Conservation (phyloP, 1,140 invertebrate species). For the Stenopsyche tienmushanensis region DNA sequence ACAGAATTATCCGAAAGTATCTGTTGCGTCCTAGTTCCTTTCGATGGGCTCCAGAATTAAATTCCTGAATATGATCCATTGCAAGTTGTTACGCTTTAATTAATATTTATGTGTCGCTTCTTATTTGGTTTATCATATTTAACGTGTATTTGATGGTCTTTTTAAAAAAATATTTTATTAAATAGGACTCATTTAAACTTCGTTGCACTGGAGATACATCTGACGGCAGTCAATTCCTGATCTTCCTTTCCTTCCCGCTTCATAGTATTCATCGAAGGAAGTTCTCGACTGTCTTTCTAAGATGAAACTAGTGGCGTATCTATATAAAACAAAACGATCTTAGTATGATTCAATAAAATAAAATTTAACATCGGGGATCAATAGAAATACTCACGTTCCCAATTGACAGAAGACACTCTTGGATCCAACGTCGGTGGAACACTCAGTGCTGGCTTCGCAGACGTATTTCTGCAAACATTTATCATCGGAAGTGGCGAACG, state of each 20-base stretch:
- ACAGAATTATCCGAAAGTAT: background rate
- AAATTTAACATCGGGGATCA: background rate
- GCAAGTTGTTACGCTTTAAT: too few relatives aligned
- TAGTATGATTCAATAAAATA: conserved; percentile 2
- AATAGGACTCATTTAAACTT: conserved; percentile 64
- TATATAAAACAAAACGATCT: conserved; percentile 44
- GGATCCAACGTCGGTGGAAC: conserved; percentile 77
- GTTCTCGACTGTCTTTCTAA: conserved; percentile 72
- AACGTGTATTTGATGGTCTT: background rate
- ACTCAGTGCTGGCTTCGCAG: conserved; percentile 87
- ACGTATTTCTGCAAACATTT: conserved; percentile 78
- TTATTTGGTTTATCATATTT: conserved; percentile 1
- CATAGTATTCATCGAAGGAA: conserved; percentile 77
- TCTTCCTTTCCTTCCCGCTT: conserved; percentile 79
- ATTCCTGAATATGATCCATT: too few relatives aligned
- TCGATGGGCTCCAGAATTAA: too few relatives aligned
- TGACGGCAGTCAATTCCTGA: conserved; percentile 80
- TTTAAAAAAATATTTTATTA: background rate
- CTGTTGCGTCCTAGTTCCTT: too few relatives aligned
- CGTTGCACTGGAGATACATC: conserved; percentile 82
- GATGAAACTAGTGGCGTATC: conserved; percentile 82
- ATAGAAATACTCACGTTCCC: conserved; percentile 76
- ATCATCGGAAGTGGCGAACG: conserved; percentile 78
- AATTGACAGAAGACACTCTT: conserved; percentile 88
- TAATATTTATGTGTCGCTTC: too few relatives aligned